Percentiles rank a stretch among this genome's conserved stretches.
Conservation (phyloP, 1,140 invertebrate species). For the Zaprionus ghesquierei region DNA sequence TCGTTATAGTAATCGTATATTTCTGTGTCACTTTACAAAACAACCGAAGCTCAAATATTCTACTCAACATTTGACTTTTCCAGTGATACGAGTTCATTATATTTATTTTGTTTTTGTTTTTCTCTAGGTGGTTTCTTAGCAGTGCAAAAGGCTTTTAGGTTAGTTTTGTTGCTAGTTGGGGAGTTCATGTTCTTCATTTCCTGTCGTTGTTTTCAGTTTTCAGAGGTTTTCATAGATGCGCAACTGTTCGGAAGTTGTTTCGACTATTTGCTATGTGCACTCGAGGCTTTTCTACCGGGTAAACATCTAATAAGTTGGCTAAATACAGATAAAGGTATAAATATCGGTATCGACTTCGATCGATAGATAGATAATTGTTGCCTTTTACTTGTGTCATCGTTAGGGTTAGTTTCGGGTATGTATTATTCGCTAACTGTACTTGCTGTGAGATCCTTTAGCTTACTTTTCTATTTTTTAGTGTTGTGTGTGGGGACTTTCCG, state of each 20-base stretch:
- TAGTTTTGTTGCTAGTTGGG: slow-evolving; percentile 23
- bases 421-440: slow-evolving; percentile 41
- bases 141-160: slow-evolving; percentile 74
- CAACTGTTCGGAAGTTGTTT: slow-evolving; percentile 20
- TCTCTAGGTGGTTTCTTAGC: slow-evolving; percentile 78
- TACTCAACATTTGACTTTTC: slow-evolving; percentile 25
- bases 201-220: neutral
- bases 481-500: neutral
- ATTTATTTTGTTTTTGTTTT: slow-evolving; percentile 44
- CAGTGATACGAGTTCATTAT: slow-evolving; percentile 22
- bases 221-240: neutral
- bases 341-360: slow-evolving; percentile 44
- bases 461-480: slow-evolving; percentile 14
- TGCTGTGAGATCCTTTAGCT: slow-evolving; percentile 39
- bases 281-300: slow-evolving; percentile 20
- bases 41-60: slow-evolving; percentile 74
- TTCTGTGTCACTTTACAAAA: slow-evolving; percentile 61
- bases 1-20: slow-evolving; percentile 53
- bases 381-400: slow-evolving; percentile 66
- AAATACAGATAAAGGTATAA: slow-evolving; percentile 28
- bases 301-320: slow-evolving; percentile 46
- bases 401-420: slow-evolving; percentile 75
- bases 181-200: slow-evolving; percentile 4
- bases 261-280: slow-evolving; percentile 27
- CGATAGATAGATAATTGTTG: slow-evolving; percentile 42